phyloP scores from a whole-genome alignment of 2,797 vertebrate species.

The Pygocentrus nattereri region DNA sequence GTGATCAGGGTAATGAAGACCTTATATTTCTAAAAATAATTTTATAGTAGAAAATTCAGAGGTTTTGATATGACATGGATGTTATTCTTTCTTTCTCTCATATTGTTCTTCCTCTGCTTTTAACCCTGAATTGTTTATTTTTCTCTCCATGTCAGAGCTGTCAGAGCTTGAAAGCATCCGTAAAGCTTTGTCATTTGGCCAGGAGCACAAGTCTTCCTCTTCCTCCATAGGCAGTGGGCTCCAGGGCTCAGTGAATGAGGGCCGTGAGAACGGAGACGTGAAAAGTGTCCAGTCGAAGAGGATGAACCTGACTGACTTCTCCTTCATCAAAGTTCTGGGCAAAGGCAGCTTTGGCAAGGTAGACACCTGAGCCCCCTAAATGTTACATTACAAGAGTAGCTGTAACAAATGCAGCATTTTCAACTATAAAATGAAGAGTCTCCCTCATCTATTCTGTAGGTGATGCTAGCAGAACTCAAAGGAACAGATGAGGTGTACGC shows the following conservation, averaged over 20 bases:
- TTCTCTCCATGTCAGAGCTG: slow-evolving; percentile 81
- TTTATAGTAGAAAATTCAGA: too few species aligned
- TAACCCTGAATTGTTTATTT: slow-evolving; percentile 37
- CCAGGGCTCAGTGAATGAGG: slow-evolving; percentile 68
- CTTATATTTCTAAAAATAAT: neutral
- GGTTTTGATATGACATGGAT: too few species aligned
- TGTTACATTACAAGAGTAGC: too few species aligned
- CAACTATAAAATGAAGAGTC: neutral
- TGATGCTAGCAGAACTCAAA: slow-evolving; percentile 94
- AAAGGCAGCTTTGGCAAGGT: slow-evolving; percentile 99
- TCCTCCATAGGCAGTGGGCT: slow-evolving; percentile 76
- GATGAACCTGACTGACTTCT: slow-evolving; percentile 93
- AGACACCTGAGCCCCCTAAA: too few species aligned
- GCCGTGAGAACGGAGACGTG: slow-evolving; percentile 88
- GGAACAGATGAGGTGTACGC: slow-evolving; percentile 95
- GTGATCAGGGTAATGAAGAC: slow-evolving; percentile 89
- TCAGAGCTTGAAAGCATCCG: slow-evolving; percentile 94
- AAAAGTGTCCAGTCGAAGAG: slow-evolving; percentile 84
- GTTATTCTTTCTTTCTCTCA: slow-evolving; percentile 56
- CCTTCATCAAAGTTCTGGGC: slow-evolving; percentile 97
- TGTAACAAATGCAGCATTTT: too few species aligned
- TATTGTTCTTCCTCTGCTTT: slow-evolving; percentile 19
- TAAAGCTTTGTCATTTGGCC: slow-evolving; percentile 91
- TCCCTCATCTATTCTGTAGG: slow-evolving; percentile 73
- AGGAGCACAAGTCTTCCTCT: slow-evolving; percentile 86